phyloP scores from a whole-genome alignment of 1,140 invertebrate genomes.

The honey bee (Apis mellifera) region DNA sequence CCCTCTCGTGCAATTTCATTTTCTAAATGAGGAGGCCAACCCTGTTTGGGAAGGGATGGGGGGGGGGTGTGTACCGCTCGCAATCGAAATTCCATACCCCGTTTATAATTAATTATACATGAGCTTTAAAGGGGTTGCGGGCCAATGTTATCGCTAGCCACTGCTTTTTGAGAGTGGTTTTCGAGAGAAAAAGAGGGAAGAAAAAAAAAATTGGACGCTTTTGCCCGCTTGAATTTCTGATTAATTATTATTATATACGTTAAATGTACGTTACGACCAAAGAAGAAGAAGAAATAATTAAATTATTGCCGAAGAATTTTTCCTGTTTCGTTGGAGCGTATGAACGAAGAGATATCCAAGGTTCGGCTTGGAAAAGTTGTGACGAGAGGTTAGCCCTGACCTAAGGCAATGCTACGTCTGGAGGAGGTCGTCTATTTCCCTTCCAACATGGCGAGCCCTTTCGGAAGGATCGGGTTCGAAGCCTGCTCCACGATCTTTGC shows the following conservation, averaged over 20 bases:
- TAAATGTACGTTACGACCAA: no score
- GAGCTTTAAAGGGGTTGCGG: constrained; percentile 66
- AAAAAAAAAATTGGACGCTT: constrained; percentile 37
- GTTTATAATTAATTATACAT: constrained; percentile 80
- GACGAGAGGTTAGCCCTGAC: constrained; percentile 38
- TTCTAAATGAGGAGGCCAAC: constrained; percentile 67
- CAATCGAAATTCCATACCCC: constrained; percentile 74
- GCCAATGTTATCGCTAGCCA: constrained; percentile 68
- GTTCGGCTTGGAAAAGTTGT: constrained; percentile 21
- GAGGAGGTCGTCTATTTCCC: constrained; percentile 40
- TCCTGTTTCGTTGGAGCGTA: background rate
- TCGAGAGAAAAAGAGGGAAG: background rate
- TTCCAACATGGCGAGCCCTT: constrained; percentile 65
- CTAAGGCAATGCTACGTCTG: constrained; percentile 17
- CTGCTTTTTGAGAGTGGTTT: background rate
- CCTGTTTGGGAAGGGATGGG: constrained; percentile 50
- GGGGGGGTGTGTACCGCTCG: constrained; percentile 59
- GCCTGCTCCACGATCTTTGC: constrained; percentile 32
- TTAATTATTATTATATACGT: accelerated
- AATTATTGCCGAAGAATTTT: background rate
- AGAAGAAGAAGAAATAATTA: no score
- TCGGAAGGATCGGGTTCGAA: constrained; percentile 44
- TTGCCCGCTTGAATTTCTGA: background rate
- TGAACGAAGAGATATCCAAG: background rate
- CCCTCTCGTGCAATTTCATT: constrained; percentile 75